Conservation (phyloP, 2,888 invertebrate genomes). For the Agriopis leucophaearia region DNA sequence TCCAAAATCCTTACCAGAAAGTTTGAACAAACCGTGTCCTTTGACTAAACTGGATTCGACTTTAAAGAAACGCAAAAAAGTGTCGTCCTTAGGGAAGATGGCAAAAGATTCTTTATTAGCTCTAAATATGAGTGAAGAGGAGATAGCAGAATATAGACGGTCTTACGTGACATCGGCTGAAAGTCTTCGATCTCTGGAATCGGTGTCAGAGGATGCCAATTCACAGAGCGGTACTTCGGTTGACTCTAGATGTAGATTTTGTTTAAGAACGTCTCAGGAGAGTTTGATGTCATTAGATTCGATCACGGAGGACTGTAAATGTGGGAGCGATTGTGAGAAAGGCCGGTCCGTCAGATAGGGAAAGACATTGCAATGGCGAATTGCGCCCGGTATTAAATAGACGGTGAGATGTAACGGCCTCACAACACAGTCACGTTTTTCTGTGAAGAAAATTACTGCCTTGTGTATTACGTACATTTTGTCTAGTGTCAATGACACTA, state of each 20-base stretch:
- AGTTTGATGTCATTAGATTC: constrained; percentile 81
- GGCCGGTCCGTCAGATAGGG: constrained; percentile 67
- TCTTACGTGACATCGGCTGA: constrained; percentile 81
- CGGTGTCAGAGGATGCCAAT: constrained; percentile 79
- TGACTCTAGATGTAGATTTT: constrained; percentile 75
- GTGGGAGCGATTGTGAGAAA: constrained; percentile 68
- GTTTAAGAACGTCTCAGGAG: constrained; percentile 77
- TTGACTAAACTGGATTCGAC: constrained; percentile 69
- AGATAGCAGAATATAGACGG: constrained; percentile 76
- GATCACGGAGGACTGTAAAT: constrained; percentile 77
- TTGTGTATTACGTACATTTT: no score
- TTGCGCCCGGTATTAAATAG: background rate
- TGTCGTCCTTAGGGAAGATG: constrained; percentile 79
- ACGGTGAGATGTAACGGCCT: background rate
- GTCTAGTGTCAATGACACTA: no score
- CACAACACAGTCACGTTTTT: no score
- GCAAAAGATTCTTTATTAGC: constrained; percentile 80
- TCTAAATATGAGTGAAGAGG: constrained; percentile 81
- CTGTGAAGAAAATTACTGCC: no score
- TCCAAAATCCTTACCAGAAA: constrained; percentile 81
- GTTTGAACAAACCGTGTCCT: constrained; percentile 74
- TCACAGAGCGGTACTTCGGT: constrained; percentile 78
- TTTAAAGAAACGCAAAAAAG: constrained; percentile 76
- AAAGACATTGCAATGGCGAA: background rate
- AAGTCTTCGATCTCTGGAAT: constrained; percentile 76